Conservation (phyloP, 2,888 invertebrate genomes). For the Machimus rusticus region DNA sequence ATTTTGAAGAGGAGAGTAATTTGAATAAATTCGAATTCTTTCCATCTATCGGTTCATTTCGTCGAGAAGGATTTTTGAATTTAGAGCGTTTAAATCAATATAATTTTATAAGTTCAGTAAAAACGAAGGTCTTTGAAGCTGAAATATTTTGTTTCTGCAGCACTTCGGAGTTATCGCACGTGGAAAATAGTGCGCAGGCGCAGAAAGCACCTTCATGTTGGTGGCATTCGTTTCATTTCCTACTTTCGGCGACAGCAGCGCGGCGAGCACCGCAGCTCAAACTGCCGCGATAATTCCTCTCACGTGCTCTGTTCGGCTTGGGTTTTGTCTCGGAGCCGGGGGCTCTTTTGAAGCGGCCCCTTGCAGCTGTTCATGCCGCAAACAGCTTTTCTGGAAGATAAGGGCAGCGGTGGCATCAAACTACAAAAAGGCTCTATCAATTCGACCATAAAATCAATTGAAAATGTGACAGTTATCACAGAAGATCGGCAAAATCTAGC, state of each 20-base stretch:
- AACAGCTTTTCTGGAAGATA: neutral
- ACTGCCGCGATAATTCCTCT: neutral
- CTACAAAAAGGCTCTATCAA: neutral
- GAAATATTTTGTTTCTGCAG: neutral
- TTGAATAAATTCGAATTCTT: neutral
- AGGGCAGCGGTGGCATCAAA: neutral
- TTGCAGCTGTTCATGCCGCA: neutral
- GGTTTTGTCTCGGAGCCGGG: neutral
- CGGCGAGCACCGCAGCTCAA: neutral
- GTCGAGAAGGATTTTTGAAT: neutral
- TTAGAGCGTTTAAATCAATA: neutral
- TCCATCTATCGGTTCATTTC: neutral
- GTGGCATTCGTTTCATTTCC: neutral
- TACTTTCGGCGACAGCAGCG: neutral
- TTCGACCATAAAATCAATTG: neutral
- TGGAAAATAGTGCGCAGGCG: neutral
- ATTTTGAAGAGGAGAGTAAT: neutral
- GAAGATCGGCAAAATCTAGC: neutral
- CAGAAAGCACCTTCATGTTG: neutral
- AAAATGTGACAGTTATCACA: neutral
- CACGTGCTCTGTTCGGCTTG: neutral
- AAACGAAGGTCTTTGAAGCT: neutral
- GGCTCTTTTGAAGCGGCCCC: neutral
- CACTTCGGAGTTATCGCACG: neutral
- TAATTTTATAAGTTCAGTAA: neutral